These are phyloP conservation scores for Pitangus sulphuratus DNA, from an alignment of 2,797 vertebrate species.

Conservation along the genomic window DNA sequence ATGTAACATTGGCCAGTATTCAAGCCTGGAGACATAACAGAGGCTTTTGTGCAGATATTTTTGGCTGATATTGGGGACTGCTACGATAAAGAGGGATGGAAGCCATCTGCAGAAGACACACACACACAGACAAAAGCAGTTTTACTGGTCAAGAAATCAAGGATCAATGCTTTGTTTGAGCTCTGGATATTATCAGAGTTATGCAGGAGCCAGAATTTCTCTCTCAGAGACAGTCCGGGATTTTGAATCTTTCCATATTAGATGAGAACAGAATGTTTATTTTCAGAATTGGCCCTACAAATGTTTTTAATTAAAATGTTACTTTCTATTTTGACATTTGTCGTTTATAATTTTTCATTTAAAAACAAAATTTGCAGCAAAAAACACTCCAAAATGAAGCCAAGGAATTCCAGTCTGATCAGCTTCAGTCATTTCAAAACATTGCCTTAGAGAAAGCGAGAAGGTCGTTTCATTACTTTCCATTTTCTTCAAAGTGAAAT, in stretches of 20 bases:
- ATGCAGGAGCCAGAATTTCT: slow-evolving; percentile 18
- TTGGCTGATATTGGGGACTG: slow-evolving; percentile 33
- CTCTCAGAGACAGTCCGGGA: background rate
- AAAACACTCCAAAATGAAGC: background rate
- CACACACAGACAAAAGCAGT: slow-evolving; percentile 5
- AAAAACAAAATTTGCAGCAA: background rate
- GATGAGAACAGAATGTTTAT: background rate
- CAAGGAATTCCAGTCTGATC: background rate
- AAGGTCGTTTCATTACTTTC: background rate
- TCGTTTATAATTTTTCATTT: background rate
- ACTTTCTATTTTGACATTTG: slow-evolving; percentile 8
- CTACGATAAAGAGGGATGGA: slow-evolving; percentile 31
- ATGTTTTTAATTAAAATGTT: slow-evolving; percentile 30
- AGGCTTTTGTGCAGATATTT: slow-evolving; percentile 59
- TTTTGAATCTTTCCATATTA: slow-evolving; percentile 21
- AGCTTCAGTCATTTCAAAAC: background rate
- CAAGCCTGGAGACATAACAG: slow-evolving; percentile 42
- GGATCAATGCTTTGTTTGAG: slow-evolving; percentile 25
- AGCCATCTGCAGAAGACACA: slow-evolving; percentile 42
- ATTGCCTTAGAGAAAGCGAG: background rate
- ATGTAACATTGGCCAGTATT: slow-evolving; percentile 26
- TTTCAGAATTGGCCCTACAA: background rate
- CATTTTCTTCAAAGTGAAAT: slow-evolving; percentile 11
- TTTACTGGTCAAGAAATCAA: slow-evolving; percentile 5
- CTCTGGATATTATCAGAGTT: slow-evolving; percentile 36